These are phyloP conservation scores for Neolamprologus brichardi DNA, from an alignment of 2,113 vertebrate genomes.

Conservation along the genomic window DNA sequence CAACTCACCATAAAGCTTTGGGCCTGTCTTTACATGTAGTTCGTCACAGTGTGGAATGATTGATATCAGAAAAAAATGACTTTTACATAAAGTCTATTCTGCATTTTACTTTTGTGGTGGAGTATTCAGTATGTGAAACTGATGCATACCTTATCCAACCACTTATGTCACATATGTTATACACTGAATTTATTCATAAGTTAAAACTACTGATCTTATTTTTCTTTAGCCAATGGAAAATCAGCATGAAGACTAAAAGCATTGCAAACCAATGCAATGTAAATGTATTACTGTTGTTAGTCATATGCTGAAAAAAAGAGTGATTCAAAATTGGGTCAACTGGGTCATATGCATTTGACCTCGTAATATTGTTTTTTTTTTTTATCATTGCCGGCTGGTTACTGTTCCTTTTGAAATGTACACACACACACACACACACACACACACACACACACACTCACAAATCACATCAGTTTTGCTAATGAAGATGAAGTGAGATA, in stretches of 20 bases:
- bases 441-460: neutral
- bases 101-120: neutral
- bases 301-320: neutral
- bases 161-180: neutral
- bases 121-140: neutral
- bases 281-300: neutral
- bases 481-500: slow-evolving; percentile 76
- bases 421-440: neutral
- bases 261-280: neutral
- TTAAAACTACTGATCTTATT: neutral
- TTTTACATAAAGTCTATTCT: neutral
- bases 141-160: neutral
- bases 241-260: neutral
- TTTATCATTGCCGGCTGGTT: neutral
- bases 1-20: neutral
- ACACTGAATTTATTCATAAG: neutral
- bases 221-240: neutral
- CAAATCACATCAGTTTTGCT: slow-evolving; percentile 56
- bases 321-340: neutral
- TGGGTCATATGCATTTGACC: neutral
- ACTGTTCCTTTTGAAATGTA: neutral
- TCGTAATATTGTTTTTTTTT: neutral
- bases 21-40: neutral
- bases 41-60: neutral
- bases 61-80: neutral